Percentiles rank a stretch among this genome's conserved stretches.
These are phyloP conservation scores for Sparus aurata DNA, from an alignment of 2,797 vertebrate genomes.

Conservation along the genomic window DNA sequence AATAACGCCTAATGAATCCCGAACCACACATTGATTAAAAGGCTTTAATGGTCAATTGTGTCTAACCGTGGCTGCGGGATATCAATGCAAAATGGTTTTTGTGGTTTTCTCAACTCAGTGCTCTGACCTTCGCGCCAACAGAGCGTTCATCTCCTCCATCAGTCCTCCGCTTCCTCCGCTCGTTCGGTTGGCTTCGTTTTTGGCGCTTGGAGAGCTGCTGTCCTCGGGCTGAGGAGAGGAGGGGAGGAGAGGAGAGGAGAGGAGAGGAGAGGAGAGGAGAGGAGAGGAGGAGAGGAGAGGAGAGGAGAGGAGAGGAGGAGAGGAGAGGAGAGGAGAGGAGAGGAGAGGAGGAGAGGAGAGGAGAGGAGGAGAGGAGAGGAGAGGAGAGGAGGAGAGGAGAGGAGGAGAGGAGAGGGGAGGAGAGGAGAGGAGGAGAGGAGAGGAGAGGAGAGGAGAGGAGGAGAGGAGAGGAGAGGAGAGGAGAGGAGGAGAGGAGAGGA, in stretches of 20 bases:
- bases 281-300: no score
- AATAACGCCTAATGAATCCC: not conserved
- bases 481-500: no score
- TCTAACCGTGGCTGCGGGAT: not conserved
- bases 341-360: no score
- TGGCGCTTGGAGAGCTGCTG: conserved; percentile 81
- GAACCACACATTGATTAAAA: conserved; percentile 21
- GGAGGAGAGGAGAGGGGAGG: no score
- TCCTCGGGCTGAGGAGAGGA: conserved; percentile 90
- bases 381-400: no score
- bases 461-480: no score
- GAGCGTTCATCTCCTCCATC: conserved; percentile 99
- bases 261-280: no score
- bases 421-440: no score
- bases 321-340: no score
- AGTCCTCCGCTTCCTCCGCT: conserved; percentile 95
- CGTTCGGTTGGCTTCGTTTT: conserved; percentile 94
- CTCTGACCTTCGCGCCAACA: conserved; percentile 95
- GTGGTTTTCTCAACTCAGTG: not conserved
- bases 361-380: no score
- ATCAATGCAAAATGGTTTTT: not conserved
- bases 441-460: no score
- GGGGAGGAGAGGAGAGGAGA: not conserved
- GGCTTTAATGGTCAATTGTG: not conserved
- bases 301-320: no score